These are phyloP conservation scores for Zenarchopterus dispar DNA, from an alignment of 2,797 vertebrate species.

Conservation along the genomic window DNA sequence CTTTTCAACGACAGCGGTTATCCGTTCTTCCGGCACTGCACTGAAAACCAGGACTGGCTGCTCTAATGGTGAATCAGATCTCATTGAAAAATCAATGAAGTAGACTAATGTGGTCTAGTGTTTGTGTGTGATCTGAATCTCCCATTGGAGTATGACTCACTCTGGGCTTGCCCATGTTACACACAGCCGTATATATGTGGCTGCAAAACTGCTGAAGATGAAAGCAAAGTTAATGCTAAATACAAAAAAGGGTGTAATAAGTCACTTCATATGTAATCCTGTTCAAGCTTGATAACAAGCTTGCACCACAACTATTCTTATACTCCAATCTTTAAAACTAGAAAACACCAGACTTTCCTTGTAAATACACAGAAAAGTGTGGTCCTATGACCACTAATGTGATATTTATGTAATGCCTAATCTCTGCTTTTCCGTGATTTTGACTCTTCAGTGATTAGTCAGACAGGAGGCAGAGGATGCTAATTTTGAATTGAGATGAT, in stretches of 20 bases:
- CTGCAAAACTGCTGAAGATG: slow-evolving; percentile 12
- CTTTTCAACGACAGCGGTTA: slow-evolving; percentile 35
- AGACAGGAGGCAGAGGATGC: too few species aligned
- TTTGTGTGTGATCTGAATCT: slow-evolving; percentile 25
- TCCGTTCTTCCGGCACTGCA: slow-evolving; percentile 9
- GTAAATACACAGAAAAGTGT: too few species aligned
- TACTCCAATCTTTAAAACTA: slow-evolving; percentile 5
- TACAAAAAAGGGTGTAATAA: slow-evolving; percentile 15
- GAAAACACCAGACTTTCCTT: neutral
- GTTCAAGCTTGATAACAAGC: slow-evolving; percentile 53
- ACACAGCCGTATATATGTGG: slow-evolving; percentile 9
- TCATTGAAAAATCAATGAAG: slow-evolving; percentile 58
- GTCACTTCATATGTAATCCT: slow-evolving; percentile 43
- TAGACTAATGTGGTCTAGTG: slow-evolving; percentile 29
- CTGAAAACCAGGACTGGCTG: slow-evolving; percentile 24
- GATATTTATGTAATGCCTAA: too few species aligned
- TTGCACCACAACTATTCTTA: slow-evolving; percentile 22
- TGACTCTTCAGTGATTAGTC: too few species aligned
- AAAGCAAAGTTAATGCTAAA: slow-evolving; percentile 32
- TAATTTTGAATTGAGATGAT: too few species aligned
- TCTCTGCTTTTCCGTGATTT: too few species aligned
- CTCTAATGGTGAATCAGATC: slow-evolving; percentile 48
- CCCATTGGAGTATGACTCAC: slow-evolving; percentile 56
- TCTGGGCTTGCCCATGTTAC: slow-evolving; percentile 46
- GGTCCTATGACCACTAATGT: too few species aligned